Evolutionary conservation across 1,140 invertebrate species (phyloP), one percentile per base, ranked within the genome.

Genomic region (Aradophagus sp.): DNA sequence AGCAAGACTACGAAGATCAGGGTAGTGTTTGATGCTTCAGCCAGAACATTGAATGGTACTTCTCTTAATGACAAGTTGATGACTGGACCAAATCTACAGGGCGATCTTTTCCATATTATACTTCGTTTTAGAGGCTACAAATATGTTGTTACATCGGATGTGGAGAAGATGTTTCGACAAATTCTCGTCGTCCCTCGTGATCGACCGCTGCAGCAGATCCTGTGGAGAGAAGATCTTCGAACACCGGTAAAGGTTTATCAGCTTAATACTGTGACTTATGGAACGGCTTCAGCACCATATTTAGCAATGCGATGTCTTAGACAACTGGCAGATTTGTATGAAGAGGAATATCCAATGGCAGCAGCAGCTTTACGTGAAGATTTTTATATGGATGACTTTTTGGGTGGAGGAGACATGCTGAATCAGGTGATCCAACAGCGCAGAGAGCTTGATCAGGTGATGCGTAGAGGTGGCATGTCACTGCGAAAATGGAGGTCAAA

Each of bases 311-410:
- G 74, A 7, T 75, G 74, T 20, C 26, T 86, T 2, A 39, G 71
- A 0, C 59, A 84, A 55, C 23, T 85, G 0, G 80, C 80, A 10
- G 17, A 77, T 1, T 70, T 77, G 32, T 72, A 74, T 41, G 2
- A 26, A 12, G 7, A 52, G 0, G 8, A 65, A 11, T 81, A 47
- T 65, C 83, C 77, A 1, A 7, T n/a, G 1, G 75, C 44, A 5
- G 41, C 76, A 8, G 12, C 53, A 41, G 71, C 77, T 2, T 45
- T 84, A 8, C 14, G 17, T 0, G 7, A 67, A 5, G 70, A 79
- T 45, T 73, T 73, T 31, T 75, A 75, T 48, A 82, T 87, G 11
- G 87, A 88, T 63, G 84, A 87, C 67, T 23, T 83, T 1, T 17
- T 86, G 11, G 77, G 75, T n/a, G 82, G 86, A 10, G 59, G 45